phyloP scores from a whole-genome alignment of 2,113 vertebrate species.

The Phyllostomus hastatus region DNA sequence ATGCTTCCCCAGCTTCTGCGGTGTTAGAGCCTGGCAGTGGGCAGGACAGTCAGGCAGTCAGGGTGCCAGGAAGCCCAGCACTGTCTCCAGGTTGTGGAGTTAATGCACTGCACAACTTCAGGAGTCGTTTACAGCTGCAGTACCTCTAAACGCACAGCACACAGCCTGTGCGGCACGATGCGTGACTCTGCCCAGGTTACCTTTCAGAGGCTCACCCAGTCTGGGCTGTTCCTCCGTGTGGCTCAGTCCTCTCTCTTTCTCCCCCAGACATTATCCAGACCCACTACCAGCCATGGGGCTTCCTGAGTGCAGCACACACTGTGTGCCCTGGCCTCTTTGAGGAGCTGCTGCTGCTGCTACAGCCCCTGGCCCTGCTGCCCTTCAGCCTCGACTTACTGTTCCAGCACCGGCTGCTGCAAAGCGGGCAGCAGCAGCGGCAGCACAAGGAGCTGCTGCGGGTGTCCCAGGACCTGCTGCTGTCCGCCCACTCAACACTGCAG shows the following conservation, averaged over 20 bases:
- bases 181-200: not conserved
- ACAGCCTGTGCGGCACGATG: not conserved
- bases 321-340: slow-evolving; percentile 90
- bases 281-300: slow-evolving; percentile 93
- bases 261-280: slow-evolving; percentile 89
- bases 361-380: slow-evolving; percentile 95
- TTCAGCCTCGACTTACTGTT: slow-evolving; percentile 96
- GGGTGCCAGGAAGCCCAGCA: not conserved
- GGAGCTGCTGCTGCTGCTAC: slow-evolving; percentile 94
- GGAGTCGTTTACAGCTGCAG: rapidly evolving
- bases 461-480: slow-evolving; percentile 87
- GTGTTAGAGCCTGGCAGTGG: not conserved
- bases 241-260: not conserved
- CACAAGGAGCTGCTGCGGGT: slow-evolving; percentile 92
- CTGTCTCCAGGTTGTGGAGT: not conserved
- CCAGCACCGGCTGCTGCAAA: slow-evolving; percentile 91
- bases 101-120: rapidly evolving
- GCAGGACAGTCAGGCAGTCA: not conserved
- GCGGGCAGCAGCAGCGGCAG: slow-evolving; percentile 89
- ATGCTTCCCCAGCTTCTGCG: not conserved
- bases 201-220: not conserved
- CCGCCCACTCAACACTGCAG: slow-evolving; percentile 93
- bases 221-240: not conserved
- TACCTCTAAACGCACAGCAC: rapidly evolving
- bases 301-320: slow-evolving; percentile 90